phyloP scores from a whole-genome alignment of 2,113 vertebrate species.

The Cyanistes caeruleus region DNA sequence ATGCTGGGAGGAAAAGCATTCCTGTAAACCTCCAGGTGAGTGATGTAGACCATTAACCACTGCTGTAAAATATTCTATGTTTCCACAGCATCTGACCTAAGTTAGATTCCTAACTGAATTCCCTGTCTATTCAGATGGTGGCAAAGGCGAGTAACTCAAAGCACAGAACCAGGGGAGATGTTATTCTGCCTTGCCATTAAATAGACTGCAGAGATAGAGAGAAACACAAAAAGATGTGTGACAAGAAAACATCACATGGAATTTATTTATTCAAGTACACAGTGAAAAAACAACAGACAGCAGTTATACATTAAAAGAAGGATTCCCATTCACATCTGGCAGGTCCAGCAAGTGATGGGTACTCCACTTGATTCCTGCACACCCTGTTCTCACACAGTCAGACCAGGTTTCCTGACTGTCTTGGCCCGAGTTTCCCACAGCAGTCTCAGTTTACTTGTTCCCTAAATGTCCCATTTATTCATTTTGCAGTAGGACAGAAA shows the following conservation, averaged over 20 bases:
- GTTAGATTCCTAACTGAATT: neutral
- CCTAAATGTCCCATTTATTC: neutral
- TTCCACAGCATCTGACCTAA: neutral
- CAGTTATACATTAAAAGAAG: neutral
- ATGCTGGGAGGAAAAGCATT: neutral
- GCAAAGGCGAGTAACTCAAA: neutral
- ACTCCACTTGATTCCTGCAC: neutral
- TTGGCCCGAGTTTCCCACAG: neutral
- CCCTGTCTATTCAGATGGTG: neutral
- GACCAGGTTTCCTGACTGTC: neutral
- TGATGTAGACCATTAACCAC: neutral
- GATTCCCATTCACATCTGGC: neutral
- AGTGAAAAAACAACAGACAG: neutral
- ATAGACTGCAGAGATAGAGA: neutral
- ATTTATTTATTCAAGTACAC: neutral
- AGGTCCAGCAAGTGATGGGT: neutral
- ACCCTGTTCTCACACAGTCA: neutral
- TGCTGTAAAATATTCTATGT: neutral
- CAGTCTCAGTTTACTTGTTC: accelerated
- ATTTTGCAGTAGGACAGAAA: neutral
- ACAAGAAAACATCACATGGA: neutral
- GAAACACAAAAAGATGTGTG: neutral
- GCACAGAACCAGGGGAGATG: neutral
- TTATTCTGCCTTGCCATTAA: neutral
- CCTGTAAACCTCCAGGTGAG: neutral